Conservation (phyloP, 2,113 vertebrate genomes). For the Psettodes erumei region DNA sequence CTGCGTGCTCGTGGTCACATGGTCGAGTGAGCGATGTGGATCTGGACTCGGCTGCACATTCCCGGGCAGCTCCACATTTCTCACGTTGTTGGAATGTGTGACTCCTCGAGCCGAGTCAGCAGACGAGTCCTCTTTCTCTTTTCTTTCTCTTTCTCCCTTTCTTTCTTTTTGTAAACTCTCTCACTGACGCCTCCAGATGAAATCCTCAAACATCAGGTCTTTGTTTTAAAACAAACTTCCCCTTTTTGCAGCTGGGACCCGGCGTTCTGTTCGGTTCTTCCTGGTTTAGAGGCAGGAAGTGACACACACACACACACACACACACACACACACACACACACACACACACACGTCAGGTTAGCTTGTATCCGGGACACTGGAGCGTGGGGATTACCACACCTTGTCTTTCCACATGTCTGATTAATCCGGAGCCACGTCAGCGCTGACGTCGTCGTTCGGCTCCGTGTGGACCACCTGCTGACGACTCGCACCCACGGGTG, state of each 20-base stretch:
- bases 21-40: conserved; percentile 36
- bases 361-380: conserved; percentile 68
- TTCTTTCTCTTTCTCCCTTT: neutral
- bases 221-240: neutral
- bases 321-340: too few relatives aligned
- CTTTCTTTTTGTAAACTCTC: too few relatives aligned
- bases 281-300: conserved; percentile 1
- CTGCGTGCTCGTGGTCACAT: conserved; percentile 48
- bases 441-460: too few relatives aligned
- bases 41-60: conserved; percentile 54
- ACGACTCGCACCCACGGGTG: too few relatives aligned
- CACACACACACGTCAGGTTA: conserved; percentile 6
- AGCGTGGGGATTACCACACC: conserved; percentile 30
- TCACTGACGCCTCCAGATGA: too few relatives aligned
- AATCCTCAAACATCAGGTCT: neutral
- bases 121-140: neutral
- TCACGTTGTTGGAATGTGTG: conserved; percentile 47
- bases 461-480: too few relatives aligned
- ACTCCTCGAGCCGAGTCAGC: neutral
- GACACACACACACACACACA: too few relatives aligned
- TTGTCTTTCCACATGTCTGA: conserved; percentile 18
- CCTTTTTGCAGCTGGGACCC: neutral
- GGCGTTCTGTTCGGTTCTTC: neutral
- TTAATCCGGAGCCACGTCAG: conserved; percentile 33
- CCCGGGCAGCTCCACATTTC: conserved; percentile 37